Percentiles rank a stretch among this genome's conserved stretches.
These are phyloP conservation scores for Decapterus maruadsi DNA, from an alignment of 2,797 vertebrate species.

Conservation along the genomic window DNA sequence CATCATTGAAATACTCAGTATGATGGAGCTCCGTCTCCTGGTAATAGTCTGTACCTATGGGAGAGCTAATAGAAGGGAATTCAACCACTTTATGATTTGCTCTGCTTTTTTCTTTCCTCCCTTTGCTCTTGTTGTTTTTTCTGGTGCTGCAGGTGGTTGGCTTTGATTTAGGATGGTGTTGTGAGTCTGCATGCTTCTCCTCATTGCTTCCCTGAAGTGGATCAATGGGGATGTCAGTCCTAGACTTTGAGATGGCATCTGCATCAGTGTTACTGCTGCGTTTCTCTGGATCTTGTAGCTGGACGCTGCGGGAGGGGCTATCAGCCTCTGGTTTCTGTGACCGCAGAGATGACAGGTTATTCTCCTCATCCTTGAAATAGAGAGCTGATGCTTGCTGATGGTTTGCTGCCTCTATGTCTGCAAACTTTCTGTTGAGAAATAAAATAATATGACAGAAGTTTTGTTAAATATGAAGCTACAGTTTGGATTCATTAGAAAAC, in stretches of 20 bases:
- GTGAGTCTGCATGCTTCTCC: conserved; percentile 48
- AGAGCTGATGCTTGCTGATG: conserved; percentile 82
- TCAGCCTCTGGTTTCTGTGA: conserved; percentile 40
- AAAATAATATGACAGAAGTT: background rate
- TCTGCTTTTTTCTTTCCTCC: conserved; percentile 26
- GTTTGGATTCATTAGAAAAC: too few relatives aligned
- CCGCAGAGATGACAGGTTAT: conserved; percentile 28
- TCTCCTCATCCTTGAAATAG: conserved; percentile 70
- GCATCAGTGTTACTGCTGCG: background rate
- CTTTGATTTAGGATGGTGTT: conserved; percentile 36
- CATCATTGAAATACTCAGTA: conserved; percentile 19
- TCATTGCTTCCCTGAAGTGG: conserved; percentile 42
- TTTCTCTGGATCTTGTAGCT: conserved; percentile 29
- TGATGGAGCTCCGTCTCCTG: conserved; percentile 24
- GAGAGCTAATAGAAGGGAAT: conserved; percentile 25
- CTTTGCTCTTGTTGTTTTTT: conserved; percentile 42
- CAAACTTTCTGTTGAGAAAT: conserved; percentile 85
- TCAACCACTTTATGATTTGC: conserved; percentile 21
- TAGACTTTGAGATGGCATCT: conserved; percentile 3
- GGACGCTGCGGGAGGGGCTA: conserved; percentile 26
- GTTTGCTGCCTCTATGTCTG: conserved; percentile 89
- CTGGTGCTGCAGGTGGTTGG: background rate
- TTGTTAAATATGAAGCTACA: background rate
- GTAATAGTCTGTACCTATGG: conserved; percentile 21
- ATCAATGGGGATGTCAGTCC: conserved; percentile 4